Evolutionary conservation across 2,888 invertebrate genomes (phyloP).

Genomic region (Thelaira solivaga): DNA sequence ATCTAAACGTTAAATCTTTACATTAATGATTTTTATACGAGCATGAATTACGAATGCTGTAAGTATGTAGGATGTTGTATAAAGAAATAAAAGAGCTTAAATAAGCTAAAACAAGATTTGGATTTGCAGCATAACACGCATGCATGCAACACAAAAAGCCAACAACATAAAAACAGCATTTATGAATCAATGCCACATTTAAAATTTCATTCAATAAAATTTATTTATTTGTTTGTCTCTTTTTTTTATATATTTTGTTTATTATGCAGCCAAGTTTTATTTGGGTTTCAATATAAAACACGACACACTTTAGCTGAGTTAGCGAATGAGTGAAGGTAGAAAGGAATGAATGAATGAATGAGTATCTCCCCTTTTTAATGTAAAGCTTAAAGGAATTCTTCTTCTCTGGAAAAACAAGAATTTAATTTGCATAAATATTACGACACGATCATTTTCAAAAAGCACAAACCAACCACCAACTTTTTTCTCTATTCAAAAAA

Average conservation of each 20-base stretch:
- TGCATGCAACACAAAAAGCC: slow-evolving; percentile 12
- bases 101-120: slow-evolving; percentile 36
- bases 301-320: not conserved
- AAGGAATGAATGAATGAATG: slow-evolving; percentile 28
- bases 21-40: slow-evolving; percentile 37
- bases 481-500: slow-evolving; percentile 53
- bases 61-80: slow-evolving; percentile 67
- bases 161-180: slow-evolving; percentile 66
- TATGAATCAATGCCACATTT: slow-evolving; percentile 75
- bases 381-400: slow-evolving; percentile 21
- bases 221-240: slow-evolving; percentile 66
- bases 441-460: slow-evolving; percentile 44
- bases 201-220: slow-evolving; percentile 75
- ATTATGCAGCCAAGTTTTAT: slow-evolving; percentile 43
- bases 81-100: not conserved
- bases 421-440: slow-evolving; percentile 62
- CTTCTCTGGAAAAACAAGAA: slow-evolving; percentile 35
- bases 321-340: not conserved
- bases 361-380: slow-evolving; percentile 2
- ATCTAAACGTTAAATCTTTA: slow-evolving; percentile 51
- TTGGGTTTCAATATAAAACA: slow-evolving; percentile 10
- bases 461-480: slow-evolving; percentile 12
- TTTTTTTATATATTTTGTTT: too few species aligned
- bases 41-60: slow-evolving; percentile 52
- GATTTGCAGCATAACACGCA: slow-evolving; percentile 56